Conservation (phyloP, 2,797 vertebrate species). For the Sternarchorhynchus goeldii region DNA sequence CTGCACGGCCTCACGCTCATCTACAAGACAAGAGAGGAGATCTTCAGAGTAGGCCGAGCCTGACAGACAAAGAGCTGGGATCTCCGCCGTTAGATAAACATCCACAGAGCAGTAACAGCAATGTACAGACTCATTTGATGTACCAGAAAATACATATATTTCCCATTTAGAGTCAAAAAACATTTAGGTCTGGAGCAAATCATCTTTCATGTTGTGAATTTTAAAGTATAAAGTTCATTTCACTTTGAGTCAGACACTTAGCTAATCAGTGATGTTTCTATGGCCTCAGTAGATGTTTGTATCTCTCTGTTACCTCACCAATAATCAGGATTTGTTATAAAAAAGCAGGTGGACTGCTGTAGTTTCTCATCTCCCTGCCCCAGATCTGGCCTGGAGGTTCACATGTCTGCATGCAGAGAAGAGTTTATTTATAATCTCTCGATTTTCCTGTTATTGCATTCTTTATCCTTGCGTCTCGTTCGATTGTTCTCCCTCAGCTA, state of each 20-base stretch:
- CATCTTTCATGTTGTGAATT: background rate
- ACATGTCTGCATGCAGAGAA: conserved; percentile 28
- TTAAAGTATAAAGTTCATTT: no score
- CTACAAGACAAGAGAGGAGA: conserved; percentile 59
- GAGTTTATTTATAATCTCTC: conserved; percentile 56
- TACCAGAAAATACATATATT: background rate
- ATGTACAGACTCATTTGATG: background rate
- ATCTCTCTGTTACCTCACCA: background rate
- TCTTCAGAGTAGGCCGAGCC: background rate
- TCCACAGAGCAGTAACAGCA: background rate
- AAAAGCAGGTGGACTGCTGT: conserved; percentile 27
- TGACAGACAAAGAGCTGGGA: background rate
- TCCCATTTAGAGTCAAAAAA: no score
- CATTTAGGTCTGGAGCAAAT: no score
- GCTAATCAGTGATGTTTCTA: background rate
- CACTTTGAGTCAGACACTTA: background rate
- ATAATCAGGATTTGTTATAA: background rate
- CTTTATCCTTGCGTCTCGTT: conserved; percentile 38
- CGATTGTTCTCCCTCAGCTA: conserved; percentile 48
- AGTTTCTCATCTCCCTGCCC: conserved; percentile 3
- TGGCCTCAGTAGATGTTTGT: background rate
- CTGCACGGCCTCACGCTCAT: conserved; percentile 89
- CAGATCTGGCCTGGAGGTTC: conserved; percentile 21
- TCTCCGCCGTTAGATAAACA: background rate
- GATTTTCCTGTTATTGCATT: conserved; percentile 63